Evolutionary conservation across 30 jellyfish, hydroid and myxozoan species (phyloP).

Genomic region (Aurelia aurita): DNA sequence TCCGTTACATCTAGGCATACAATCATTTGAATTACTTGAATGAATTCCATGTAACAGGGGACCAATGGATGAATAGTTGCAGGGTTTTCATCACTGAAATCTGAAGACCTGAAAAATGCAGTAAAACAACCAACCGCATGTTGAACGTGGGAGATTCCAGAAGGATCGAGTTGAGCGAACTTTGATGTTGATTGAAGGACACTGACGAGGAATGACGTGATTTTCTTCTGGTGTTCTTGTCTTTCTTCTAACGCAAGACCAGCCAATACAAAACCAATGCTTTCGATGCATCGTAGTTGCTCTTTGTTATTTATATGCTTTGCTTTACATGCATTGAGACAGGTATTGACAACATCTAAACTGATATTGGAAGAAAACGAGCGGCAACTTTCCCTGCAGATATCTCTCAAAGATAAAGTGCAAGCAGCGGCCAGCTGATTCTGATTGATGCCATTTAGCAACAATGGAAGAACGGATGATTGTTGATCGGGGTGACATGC

Average conservation of each 20-base stretch:
- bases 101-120: constrained; percentile 81
- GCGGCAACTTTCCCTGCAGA: constrained; percentile 84
- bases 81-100: constrained; percentile 43
- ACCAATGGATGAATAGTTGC: constrained; percentile 67
- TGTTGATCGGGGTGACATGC: constrained; percentile 72
- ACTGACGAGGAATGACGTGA: constrained; percentile 54
- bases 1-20: constrained; percentile 27
- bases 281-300: constrained; percentile 72
- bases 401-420: constrained; percentile 77
- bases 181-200: constrained; percentile 48
- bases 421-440: constrained; percentile 70
- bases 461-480: constrained; percentile 62
- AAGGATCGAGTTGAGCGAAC: constrained; percentile 45
- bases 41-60: constrained; percentile 35
- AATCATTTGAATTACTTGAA: constrained; percentile 18
- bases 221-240: constrained; percentile 46
- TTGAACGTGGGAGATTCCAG: constrained; percentile 48
- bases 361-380: constrained; percentile 42
- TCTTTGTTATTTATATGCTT: constrained; percentile 26
- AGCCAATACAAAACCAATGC: constrained; percentile 81
- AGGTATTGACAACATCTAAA: constrained; percentile 52
- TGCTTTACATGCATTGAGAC: constrained; percentile 56
- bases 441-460: constrained; percentile 69
- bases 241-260: constrained; percentile 36
- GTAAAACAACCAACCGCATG: constrained; percentile 71